Base-by-base conservation (phyloP, 2,797 vertebrate genomes). In the Molossus molossus region DNA sequence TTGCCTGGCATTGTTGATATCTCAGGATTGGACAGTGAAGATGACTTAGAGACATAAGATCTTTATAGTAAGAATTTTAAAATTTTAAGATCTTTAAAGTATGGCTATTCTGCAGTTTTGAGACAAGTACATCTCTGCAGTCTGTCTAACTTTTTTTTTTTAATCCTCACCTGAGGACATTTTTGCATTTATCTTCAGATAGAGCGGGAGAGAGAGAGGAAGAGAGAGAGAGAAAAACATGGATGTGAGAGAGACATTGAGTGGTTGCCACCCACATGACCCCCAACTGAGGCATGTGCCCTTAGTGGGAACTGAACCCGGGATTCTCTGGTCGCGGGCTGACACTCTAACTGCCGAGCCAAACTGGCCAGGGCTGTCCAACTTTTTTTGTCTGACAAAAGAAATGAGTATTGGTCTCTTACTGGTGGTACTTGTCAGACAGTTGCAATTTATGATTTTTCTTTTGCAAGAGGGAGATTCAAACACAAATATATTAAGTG, bases 31-130 rank as follows among this genome's bases (percentile, higher is more conserved):
- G 67, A 93, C 58, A 70, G 67, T 87, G n/a, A 81, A 53, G 73
- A 79, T 90, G 50, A 96, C 29, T 77, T 93, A 58, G 73, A 27
- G 76, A 87, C 50, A 13, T 58, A 77, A 91, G 48, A 23, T 87
- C 81, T 93, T 75, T 93, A 55, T 72, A 86, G 67, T 60, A 75
- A 87, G 79, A 80, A 87, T 94, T 76, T 57, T 33, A 87, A 95
- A 92, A 72, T 76, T 85, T 33, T 58, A 77, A 91, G 48, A 23
- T 87, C 81, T 93, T 75, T 93, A 55, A 76, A 86, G 67, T 60
- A 57, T 79, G 67, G 7, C 37, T 69, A 0, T 84, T 92, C 69
- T 67, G 50, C 33, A 92, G 21, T 89, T 97, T 80, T 92, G 64
- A 80, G 77, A 57, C 33, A 67, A 83, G 64, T 65, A 65, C 9